Conservation (phyloP, 2,888 invertebrate species). For the Hesperia comma region DNA sequence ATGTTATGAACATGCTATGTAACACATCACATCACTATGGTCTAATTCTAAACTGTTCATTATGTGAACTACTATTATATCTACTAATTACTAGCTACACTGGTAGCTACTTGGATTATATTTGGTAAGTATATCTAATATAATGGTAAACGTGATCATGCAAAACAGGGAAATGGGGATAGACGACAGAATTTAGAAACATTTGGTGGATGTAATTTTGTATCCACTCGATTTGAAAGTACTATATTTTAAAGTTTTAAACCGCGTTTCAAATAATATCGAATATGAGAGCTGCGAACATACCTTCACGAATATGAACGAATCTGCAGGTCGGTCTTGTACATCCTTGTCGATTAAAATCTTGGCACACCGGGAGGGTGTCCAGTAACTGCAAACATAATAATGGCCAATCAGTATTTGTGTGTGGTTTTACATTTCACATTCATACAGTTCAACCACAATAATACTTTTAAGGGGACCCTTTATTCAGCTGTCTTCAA, state of each 20-base stretch:
- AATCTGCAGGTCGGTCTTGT: slow-evolving; percentile 98
- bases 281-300: slow-evolving; percentile 53
- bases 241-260: neutral
- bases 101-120: slow-evolving; percentile 30
- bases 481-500: neutral
- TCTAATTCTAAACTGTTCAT: slow-evolving; percentile 24
- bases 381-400: slow-evolving; percentile 97
- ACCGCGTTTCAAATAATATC: slow-evolving; percentile 1
- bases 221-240: neutral
- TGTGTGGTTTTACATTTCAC: slow-evolving; percentile 44
- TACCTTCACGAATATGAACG: slow-evolving; percentile 98
- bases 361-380: slow-evolving; percentile 99
- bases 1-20: slow-evolving; percentile 24
- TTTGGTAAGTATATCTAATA: slow-evolving; percentile 25
- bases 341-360: slow-evolving; percentile 99
- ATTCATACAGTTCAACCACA: slow-evolving; percentile 55
- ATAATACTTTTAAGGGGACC: slow-evolving; percentile 1
- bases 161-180: slow-evolving; percentile 23
- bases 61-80: slow-evolving; percentile 17
- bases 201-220: neutral
- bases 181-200: neutral
- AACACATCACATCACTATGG: slow-evolving; percentile 25
- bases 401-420: slow-evolving; percentile 62
- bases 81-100: slow-evolving; percentile 23
- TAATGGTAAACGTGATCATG: slow-evolving; percentile 24